phyloP scores from a whole-genome alignment of 1,140 invertebrate genomes.

The Diorhabda carinulata region DNA sequence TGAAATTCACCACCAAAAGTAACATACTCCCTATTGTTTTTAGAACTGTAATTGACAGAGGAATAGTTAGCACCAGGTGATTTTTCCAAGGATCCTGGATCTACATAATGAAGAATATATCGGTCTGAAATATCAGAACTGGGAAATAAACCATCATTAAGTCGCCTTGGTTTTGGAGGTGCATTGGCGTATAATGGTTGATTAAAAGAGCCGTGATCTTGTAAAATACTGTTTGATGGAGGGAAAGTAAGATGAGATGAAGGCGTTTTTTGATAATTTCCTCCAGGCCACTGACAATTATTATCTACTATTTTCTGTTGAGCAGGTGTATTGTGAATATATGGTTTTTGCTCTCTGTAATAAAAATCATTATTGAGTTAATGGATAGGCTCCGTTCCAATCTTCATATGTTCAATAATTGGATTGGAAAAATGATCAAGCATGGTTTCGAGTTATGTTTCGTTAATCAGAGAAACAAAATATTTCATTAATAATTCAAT shows the following conservation, averaged over 20 bases:
- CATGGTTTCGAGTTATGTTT: no score
- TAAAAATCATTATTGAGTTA: neutral
- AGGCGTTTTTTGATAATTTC: slow-evolving; percentile 17
- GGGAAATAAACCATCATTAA: slow-evolving; percentile 66
- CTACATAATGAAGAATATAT: slow-evolving; percentile 27
- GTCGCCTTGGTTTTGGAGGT: slow-evolving; percentile 77
- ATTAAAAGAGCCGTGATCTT: slow-evolving; percentile 41
- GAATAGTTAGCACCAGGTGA: slow-evolving; percentile 30
- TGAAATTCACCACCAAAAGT: neutral
- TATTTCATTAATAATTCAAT: no score
- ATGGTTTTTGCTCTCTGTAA: neutral
- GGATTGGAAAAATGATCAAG: no score
- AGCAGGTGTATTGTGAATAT: neutral
- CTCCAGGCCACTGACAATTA: slow-evolving; percentile 45
- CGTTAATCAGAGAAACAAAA: no score
- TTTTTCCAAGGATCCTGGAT: slow-evolving; percentile 23
- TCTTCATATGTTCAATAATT: no score
- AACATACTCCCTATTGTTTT: neutral
- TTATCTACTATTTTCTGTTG: slow-evolving; percentile 14
- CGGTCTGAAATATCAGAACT: slow-evolving; percentile 57
- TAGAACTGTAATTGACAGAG: slow-evolving; percentile 4
- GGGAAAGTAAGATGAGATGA: slow-evolving; percentile 38
- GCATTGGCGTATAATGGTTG: slow-evolving; percentile 85
- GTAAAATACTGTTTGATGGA: slow-evolving; percentile 41
- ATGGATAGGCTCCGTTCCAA: no score